These are phyloP conservation scores for Centruroides sculpturatus DNA, from an alignment of 1,140 invertebrate genomes.

Conservation along the genomic window DNA sequence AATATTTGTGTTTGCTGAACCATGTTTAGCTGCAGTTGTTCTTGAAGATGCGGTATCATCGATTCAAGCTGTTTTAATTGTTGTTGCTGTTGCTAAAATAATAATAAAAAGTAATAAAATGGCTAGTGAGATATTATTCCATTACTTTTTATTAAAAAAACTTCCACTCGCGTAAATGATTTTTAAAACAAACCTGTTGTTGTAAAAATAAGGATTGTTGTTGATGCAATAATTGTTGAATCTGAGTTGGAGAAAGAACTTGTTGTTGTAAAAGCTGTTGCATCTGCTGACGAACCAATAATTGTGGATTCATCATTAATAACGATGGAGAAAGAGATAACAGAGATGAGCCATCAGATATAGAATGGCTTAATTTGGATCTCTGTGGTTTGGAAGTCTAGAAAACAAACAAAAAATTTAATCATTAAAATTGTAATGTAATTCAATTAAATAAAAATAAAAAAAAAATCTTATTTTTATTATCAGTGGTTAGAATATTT, in stretches of 20 bases:
- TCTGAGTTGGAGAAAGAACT: constrained; percentile 36
- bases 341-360: no score
- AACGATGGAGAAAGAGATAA: constrained; percentile 21
- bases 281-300: constrained; percentile 41
- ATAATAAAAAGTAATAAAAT: no score
- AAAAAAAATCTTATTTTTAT: no score
- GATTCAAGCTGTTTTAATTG: constrained; percentile 55
- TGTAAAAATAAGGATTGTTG: constrained; percentile 46
- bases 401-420: no score
- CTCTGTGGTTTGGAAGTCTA: no score
- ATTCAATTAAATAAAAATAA: no score
- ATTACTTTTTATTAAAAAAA: constrained; percentile 13
- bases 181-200: constrained; percentile 28
- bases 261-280: constrained; percentile 53
- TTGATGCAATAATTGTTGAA: constrained; percentile 48
- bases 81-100: constrained; percentile 40
- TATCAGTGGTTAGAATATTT: no score
- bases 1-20: constrained; percentile 60
- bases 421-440: no score
- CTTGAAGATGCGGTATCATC: constrained; percentile 56
- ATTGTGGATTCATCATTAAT: constrained; percentile 26
- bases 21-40: constrained; percentile 55
- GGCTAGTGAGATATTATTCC: constrained; percentile 16
- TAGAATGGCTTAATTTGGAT: no score
- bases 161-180: constrained; percentile 17